Evolutionary conservation across 2,113 vertebrate species (phyloP).

Genomic region (Plecturocebus donacophilus): DNA sequence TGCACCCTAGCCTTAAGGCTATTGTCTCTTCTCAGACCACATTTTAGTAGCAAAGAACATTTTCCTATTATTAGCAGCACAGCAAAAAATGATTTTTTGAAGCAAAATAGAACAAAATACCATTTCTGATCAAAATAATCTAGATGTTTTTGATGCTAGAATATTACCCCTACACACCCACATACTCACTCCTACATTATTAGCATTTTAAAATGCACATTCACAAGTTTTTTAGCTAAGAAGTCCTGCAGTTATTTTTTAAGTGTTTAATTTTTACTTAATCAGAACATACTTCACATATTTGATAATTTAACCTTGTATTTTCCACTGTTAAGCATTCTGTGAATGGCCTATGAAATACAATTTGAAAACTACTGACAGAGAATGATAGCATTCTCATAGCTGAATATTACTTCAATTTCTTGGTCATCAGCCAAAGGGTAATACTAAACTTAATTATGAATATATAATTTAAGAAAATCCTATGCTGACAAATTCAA

Average conservation of each 20-base stretch:
- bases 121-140: background rate
- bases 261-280: background rate
- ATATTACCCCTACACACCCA: background rate
- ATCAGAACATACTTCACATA: background rate
- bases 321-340: background rate
- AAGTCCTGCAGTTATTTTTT: background rate
- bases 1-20: background rate
- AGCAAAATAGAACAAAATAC: background rate
- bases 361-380: slow-evolving; percentile 5
- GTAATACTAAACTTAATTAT: slow-evolving; percentile 26
- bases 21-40: background rate
- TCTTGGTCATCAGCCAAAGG: background rate
- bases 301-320: background rate
- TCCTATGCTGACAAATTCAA: slow-evolving; percentile 11
- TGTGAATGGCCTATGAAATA: background rate
- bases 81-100: background rate
- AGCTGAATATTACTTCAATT: background rate
- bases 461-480: background rate
- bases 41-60: background rate
- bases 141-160: background rate
- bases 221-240: background rate
- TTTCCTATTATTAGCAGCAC: background rate
- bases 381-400: background rate
- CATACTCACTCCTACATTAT: background rate
- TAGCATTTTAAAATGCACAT: background rate